These are phyloP conservation scores for Branchinecta lindahli DNA, from an alignment of 1,140 invertebrate species.

Conservation along the genomic window DNA sequence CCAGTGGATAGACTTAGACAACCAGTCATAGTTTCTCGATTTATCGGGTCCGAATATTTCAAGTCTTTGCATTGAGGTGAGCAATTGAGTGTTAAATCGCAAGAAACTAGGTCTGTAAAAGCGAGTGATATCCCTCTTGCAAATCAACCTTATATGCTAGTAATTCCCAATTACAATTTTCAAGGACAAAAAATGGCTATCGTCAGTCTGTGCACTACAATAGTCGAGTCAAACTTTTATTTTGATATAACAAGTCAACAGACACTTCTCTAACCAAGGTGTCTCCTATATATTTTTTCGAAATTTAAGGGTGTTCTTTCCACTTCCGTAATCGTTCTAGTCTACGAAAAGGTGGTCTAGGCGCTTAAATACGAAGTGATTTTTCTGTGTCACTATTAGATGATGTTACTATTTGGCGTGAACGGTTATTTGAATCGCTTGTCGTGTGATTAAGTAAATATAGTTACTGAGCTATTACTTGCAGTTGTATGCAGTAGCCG, in stretches of 20 bases:
- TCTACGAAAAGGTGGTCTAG: constrained; percentile 4
- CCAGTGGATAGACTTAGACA: constrained; percentile 1
- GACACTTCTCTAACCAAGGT: background rate
- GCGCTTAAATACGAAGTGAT: constrained; percentile 1
- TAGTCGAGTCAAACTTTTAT: constrained; percentile 1
- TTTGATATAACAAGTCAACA: constrained; percentile 9
- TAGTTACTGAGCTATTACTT: background rate
- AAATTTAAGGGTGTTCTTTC: constrained; percentile 9
- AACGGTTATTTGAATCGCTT: background rate
- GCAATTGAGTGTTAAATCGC: constrained; percentile 5
- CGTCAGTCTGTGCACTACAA: background rate
- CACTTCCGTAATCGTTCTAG: background rate
- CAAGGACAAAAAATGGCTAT: background rate
- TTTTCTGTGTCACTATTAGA: constrained; percentile 5
- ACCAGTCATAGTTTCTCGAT: background rate
- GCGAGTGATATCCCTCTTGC: background rate
- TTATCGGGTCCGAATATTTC: constrained; percentile 9
- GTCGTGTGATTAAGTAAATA: constrained; percentile 5
- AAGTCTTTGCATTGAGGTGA: background rate
- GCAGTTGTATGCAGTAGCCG: constrained; percentile 4
- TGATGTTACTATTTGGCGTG: background rate
- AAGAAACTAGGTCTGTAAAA: constrained; percentile 6
- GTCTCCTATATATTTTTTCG: constrained; percentile 2
- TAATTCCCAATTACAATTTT: constrained; percentile 2
- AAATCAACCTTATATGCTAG: background rate